Evolutionary conservation across 2,888 invertebrate species (phyloP).

Genomic region (Mylabris sibirica): DNA sequence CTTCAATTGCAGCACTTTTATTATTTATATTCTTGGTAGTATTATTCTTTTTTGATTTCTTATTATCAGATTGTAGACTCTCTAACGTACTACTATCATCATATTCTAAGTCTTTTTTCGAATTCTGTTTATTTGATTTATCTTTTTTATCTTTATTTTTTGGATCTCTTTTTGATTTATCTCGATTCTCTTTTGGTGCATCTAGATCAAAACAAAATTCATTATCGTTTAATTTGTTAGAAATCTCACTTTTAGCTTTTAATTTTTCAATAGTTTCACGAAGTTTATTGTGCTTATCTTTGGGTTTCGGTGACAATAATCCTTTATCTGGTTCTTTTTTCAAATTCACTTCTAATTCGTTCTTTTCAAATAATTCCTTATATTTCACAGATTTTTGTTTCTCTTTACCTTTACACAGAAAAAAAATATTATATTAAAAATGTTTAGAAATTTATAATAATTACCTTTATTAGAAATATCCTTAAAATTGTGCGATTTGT

Average conservation of each 20-base stretch:
- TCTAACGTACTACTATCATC: constrained; percentile 52
- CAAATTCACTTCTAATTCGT: constrained; percentile 28
- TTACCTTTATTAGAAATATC: constrained; percentile 41
- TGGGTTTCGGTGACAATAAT: constrained; percentile 47
- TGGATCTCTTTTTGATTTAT: constrained; percentile 51
- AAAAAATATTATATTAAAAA: constrained; percentile 11
- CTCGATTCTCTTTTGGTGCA: constrained; percentile 50
- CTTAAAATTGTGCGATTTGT: constrained; percentile 39
- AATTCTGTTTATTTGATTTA: constrained; percentile 44
- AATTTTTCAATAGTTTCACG: constrained; percentile 69
- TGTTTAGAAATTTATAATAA: background rate
- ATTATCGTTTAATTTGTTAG: constrained; percentile 57
- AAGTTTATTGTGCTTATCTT: constrained; percentile 60
- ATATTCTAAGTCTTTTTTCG: constrained; percentile 47
- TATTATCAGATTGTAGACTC: constrained; percentile 48
- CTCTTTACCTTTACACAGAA: constrained; percentile 40
- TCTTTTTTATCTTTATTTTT: constrained; percentile 42
- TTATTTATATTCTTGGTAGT: constrained; percentile 40
- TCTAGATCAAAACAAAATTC: constrained; percentile 50
- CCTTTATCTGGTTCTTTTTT: constrained; percentile 23
- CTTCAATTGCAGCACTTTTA: constrained; percentile 63
- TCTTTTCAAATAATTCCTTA: constrained; percentile 49
- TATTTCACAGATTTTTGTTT: constrained; percentile 48
- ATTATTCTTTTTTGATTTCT: constrained; percentile 44
- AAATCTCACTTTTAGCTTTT: constrained; percentile 70